phyloP scores from a whole-genome alignment of 2,113 vertebrate genomes.

The Myiagra hebetior region DNA sequence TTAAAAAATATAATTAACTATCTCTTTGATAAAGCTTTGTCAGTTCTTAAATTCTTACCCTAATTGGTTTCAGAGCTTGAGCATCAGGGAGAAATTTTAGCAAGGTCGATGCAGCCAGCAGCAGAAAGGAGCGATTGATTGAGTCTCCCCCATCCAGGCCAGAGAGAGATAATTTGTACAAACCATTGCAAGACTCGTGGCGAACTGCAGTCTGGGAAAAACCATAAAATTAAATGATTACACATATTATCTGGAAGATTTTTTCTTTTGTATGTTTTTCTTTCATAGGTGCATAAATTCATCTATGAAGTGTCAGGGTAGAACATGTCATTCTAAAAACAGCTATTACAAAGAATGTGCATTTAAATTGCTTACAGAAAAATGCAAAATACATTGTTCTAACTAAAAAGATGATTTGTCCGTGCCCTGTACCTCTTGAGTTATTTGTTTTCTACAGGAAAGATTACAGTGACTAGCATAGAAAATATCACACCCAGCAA shows the following conservation, averaged over 20 bases:
- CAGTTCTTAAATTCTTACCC: slow-evolving; percentile 71
- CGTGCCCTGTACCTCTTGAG: neutral
- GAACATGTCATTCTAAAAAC: neutral
- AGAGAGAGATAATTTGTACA: slow-evolving; percentile 96
- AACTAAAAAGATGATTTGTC: neutral
- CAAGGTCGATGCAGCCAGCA: slow-evolving; percentile 93
- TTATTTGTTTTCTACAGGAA: neutral
- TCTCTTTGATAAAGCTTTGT: neutral
- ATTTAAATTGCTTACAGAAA: neutral
- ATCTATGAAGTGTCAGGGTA: neutral
- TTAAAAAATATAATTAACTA: neutral
- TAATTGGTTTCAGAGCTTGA: slow-evolving; percentile 90
- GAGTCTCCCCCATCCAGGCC: slow-evolving; percentile 95
- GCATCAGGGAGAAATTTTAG: slow-evolving; percentile 98
- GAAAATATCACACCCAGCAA: neutral
- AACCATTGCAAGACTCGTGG: slow-evolving; percentile 94
- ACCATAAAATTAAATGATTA: neutral
- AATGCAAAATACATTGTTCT: neutral
- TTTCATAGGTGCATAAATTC: neutral
- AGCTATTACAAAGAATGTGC: fast-evolving
- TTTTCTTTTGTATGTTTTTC: neutral
- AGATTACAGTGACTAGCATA: neutral
- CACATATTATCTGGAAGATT: neutral
- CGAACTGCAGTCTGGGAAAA: slow-evolving; percentile 88
- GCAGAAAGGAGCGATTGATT: slow-evolving; percentile 94